phyloP scores from a whole-genome alignment of 64 coral and sea anemone genomes.

The Anthopleura sola region DNA sequence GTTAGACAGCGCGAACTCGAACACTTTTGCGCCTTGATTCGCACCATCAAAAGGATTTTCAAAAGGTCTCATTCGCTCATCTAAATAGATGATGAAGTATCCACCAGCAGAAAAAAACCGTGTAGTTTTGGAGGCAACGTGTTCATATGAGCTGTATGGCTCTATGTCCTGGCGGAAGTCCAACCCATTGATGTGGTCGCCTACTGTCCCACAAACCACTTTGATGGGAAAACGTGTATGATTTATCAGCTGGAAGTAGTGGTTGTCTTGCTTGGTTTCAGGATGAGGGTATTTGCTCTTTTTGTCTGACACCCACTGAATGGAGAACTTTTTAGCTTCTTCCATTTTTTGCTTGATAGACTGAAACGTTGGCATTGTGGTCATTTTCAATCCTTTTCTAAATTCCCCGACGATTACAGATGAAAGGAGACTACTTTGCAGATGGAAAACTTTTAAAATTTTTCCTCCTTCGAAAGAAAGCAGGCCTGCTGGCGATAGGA shows the following conservation, averaged over 20 bases:
- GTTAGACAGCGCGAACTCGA: conserved; percentile 35
- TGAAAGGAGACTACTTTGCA: not conserved
- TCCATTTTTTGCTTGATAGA: not conserved
- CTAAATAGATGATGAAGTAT: conserved; percentile 12
- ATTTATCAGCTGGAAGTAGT: conserved; percentile 48
- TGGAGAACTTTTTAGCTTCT: not conserved
- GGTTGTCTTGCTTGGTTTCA: conserved; percentile 23
- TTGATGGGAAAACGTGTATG: conserved; percentile 13
- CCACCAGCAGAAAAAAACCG: conserved; percentile 34
- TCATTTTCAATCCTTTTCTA: conserved; percentile 27
- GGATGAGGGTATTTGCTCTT: conserved; percentile 29
- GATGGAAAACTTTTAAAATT: not conserved
- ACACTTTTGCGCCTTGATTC: conserved; percentile 12
- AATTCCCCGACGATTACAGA: conserved; percentile 16
- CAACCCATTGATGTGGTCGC: conserved; percentile 8
- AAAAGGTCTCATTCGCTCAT: not conserved
- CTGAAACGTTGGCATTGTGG: not conserved
- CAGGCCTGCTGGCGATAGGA: not conserved
- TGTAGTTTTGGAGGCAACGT: conserved; percentile 21
- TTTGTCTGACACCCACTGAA: not conserved
- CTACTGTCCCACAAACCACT: conserved; percentile 20
- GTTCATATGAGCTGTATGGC: conserved; percentile 30
- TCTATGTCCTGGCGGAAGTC: not conserved
- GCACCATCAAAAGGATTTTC: not conserved
- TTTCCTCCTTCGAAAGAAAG: not conserved